Conservation (phyloP, 2,888 invertebrate genomes). For the Schizaphis graminum region DNA sequence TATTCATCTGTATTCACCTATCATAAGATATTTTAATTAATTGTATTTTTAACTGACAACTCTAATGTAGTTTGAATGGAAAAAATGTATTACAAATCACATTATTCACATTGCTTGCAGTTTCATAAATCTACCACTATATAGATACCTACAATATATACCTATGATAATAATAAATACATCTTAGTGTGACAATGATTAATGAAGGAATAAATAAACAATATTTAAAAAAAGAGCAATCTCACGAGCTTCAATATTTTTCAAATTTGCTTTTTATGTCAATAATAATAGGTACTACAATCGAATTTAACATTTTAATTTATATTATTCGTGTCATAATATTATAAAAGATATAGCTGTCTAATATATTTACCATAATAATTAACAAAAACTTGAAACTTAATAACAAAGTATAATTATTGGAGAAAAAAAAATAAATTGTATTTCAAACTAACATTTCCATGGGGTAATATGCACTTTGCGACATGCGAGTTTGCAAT, state of each 20-base stretch:
- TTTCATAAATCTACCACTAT: background rate
- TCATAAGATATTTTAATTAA: too few relatives aligned
- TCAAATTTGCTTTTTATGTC: background rate
- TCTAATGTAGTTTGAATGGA: background rate
- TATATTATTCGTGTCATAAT: too few relatives aligned
- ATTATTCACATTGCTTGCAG: background rate
- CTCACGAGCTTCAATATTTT: too few relatives aligned
- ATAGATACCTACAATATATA: too few relatives aligned
- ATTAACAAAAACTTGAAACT: background rate
- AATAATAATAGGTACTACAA: too few relatives aligned
- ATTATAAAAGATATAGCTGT: background rate
- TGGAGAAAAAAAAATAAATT: background rate
- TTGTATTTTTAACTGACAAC: background rate
- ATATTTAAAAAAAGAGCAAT: background rate
- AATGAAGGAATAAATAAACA: too few relatives aligned
- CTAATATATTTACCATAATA: background rate
- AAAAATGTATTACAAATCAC: background rate
- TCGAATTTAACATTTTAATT: background rate
- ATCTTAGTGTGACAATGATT: too few relatives aligned
- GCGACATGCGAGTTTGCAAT: background rate
- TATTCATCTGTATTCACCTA: too few relatives aligned
- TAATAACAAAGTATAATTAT: background rate
- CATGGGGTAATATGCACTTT: background rate
- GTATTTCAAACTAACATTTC: background rate
- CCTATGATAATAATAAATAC: too few relatives aligned